Percentiles rank a stretch among this genome's conserved stretches.
Conservation (phyloP, 2,888 invertebrate genomes). For the Candidula unifasciata region DNA sequence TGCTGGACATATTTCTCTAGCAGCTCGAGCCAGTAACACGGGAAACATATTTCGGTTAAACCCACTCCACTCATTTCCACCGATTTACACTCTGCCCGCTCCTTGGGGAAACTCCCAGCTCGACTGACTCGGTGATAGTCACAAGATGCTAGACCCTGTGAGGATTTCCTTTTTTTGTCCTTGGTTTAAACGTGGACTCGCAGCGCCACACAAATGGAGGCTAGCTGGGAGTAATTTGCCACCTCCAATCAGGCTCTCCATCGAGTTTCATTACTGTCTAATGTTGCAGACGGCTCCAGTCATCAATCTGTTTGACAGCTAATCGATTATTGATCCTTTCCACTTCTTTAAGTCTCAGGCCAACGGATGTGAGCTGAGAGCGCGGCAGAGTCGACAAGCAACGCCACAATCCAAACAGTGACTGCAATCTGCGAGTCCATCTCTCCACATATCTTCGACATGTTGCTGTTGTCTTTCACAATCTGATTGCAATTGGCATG, state of each 20-base stretch:
- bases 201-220: conserved; percentile 15
- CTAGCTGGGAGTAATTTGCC: conserved; percentile 35
- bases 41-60: neutral
- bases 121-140: neutral
- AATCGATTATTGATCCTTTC: conserved; percentile 37
- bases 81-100: conserved; percentile 3
- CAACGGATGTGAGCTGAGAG: neutral
- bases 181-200: neutral
- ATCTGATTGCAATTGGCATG: no score
- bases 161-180: neutral
- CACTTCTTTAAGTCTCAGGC: neutral
- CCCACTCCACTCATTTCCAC: neutral
- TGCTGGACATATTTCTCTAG: neutral
- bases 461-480: no score
- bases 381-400: no score
- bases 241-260: conserved; percentile 26
- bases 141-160: neutral
- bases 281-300: conserved; percentile 14
- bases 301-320: conserved; percentile 43
- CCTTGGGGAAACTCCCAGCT: conserved; percentile 1
- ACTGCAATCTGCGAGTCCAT: no score
- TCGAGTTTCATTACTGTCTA: conserved; percentile 45
- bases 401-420: neutral
- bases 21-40: neutral
- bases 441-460: no score